Percentiles rank a stretch among this genome's conserved stretches.
Conservation (phyloP, 37 sponge, comb jelly and placozoan genomes). For the Lycopodina hypogea region DNA sequence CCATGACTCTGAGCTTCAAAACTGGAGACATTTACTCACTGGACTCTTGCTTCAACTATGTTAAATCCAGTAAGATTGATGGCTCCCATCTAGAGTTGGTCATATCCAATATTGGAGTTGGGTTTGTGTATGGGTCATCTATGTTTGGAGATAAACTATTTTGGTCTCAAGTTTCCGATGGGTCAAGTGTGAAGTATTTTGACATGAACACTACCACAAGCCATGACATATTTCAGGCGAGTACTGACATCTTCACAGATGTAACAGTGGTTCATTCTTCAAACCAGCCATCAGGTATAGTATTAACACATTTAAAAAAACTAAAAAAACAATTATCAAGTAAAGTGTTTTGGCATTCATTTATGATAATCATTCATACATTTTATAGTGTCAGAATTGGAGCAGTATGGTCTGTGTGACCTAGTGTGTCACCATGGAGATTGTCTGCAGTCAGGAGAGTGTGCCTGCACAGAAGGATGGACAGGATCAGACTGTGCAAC, state of each 20-base stretch:
- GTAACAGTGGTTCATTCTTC: conserved; percentile 8
- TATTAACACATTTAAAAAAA: background rate
- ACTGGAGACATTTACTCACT: background rate
- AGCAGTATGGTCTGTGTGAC: background rate
- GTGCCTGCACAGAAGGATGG: conserved; percentile 26
- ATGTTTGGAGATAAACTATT: background rate
- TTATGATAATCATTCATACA: background rate
- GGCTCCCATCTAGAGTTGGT: background rate
- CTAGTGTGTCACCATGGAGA: conserved; percentile 16
- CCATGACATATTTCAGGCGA: background rate
- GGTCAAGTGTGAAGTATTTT: background rate
- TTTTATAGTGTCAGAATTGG: background rate
- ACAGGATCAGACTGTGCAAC: background rate
- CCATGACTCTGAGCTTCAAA: background rate
- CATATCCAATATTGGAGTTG: no score
- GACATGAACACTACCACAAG: background rate
- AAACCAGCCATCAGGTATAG: conserved; percentile 22
- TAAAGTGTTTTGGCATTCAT: background rate
- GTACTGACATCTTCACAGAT: background rate
- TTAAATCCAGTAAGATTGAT: background rate
- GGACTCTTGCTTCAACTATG: background rate
- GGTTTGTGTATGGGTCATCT: conserved; percentile 1
- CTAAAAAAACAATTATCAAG: background rate
- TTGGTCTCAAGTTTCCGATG: background rate
- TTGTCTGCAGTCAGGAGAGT: conserved; percentile 13